Evolutionary conservation across 2,888 invertebrate species (phyloP).

Genomic region (Scaptomyza parva): DNA sequence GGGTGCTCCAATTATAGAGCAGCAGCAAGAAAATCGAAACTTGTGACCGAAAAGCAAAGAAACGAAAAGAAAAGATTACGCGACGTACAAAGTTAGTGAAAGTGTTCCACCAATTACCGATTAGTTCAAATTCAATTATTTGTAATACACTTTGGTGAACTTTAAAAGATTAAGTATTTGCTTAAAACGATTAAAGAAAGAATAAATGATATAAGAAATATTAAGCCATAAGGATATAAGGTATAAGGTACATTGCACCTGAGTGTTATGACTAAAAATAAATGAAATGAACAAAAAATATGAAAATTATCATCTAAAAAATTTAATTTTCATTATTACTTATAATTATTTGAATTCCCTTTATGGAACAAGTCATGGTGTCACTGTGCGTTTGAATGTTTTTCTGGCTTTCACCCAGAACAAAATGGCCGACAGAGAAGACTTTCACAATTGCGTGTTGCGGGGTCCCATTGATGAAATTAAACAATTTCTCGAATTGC

Average conservation of each 20-base stretch:
- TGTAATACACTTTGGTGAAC: neutral
- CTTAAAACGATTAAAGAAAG: neutral
- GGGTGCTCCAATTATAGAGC: conserved; percentile 47
- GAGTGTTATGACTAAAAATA: too few relatives aligned
- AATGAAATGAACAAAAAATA: neutral
- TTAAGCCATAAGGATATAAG: too few relatives aligned
- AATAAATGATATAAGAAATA: neutral
- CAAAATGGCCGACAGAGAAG: conserved; percentile 51
- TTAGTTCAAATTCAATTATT: conserved; percentile 2
- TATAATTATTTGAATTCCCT: neutral
- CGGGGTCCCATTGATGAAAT: conserved; percentile 61
- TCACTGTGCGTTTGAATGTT: conserved; percentile 3
- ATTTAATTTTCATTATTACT: too few relatives aligned
- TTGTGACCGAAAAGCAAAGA: neutral
- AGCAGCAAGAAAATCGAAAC: neutral
- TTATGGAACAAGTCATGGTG: neutral
- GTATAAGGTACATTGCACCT: too few relatives aligned
- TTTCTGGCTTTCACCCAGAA: conserved; percentile 24
- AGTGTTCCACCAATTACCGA: conserved; percentile 47
- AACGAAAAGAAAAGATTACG: conserved; percentile 8
- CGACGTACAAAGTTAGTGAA: conserved; percentile 49
- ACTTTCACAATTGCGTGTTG: conserved; percentile 41
- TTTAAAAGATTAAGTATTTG: neutral
- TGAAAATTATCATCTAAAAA: too few relatives aligned
- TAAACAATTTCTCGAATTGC: conserved; percentile 66